Evolutionary conservation across 1,140 invertebrate genomes (phyloP).

Genomic region (Atta cephalotes): DNA sequence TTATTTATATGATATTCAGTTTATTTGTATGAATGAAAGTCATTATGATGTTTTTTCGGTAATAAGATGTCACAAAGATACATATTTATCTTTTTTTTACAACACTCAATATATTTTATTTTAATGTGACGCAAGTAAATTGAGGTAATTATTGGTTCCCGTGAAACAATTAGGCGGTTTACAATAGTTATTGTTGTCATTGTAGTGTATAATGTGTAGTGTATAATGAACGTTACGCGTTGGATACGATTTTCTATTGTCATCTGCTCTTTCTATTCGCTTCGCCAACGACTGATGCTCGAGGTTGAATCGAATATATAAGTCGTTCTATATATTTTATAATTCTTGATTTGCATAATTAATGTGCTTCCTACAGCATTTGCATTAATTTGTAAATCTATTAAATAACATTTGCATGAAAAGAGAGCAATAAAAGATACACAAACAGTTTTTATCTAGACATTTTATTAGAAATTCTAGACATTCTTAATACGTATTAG

Average conservation of each 20-base stretch:
- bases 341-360: constrained; percentile 28
- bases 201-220: background rate
- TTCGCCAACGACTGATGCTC: background rate
- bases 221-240: constrained; percentile 32
- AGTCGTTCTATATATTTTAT: constrained; percentile 20
- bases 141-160: constrained; percentile 32
- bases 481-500: background rate
- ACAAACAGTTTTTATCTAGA: background rate
- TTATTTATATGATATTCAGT: background rate
- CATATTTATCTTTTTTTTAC: background rate
- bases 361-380: constrained; percentile 4
- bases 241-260: constrained; percentile 46
- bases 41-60: background rate
- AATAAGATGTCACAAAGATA: background rate
- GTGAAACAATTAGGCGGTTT: constrained; percentile 29
- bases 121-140: background rate
- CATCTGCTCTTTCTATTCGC: constrained; percentile 20
- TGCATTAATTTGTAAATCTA: constrained; percentile 20
- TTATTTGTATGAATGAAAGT: background rate
- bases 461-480: background rate
- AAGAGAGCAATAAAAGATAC: background rate
- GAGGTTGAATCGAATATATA: constrained; percentile 6
- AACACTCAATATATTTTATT: background rate
- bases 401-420: constrained; percentile 30
- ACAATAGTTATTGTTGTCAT: constrained; percentile 38